Base-by-base conservation (phyloP, 1,140 invertebrate species). In the Tetraneura akinire region DNA sequence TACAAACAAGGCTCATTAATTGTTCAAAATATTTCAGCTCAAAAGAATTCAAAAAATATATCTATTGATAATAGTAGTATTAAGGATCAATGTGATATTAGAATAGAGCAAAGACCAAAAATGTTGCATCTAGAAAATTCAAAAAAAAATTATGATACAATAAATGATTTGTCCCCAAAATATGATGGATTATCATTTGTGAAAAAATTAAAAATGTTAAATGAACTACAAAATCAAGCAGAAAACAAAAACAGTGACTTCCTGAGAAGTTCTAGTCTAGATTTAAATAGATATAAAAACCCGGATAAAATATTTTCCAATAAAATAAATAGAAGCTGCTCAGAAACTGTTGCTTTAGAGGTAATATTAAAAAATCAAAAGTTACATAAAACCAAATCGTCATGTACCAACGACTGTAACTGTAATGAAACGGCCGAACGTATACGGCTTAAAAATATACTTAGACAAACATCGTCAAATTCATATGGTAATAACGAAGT, bases 101-200 rank as follows among this genome's bases (percentile, higher is more conserved):
- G 74, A 78, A 42, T 78, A 60, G 23, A n/a, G n/a, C 55, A 57
- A 18, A 62, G 74, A 16, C 55, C 74, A 47, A 62, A 60, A 60
- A n/a, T 62, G 21, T 49, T 78, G 32, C 32, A 62, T 47, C 42
- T 78, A 23, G 26, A 51, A 1, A 23, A 21, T 23, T 32, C 14
- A 13, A 78, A 62, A 45, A 84, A 82, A 81, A 64, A 76, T 85
- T 94, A 94, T 84, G 88, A 88, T 66, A 94, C 93, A 13, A 91
- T 95, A 6, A 93, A 94, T 83, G 93, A 95, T 84, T 85, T 95
- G 16, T 94, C 92, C n/a, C 93, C 93, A 0, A 93, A 95, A 84
- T 95, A 94, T 82, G 91, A 92, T 42, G 91, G 92, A n/a, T 84
- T 95, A 66, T 93, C 94, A 0, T 95, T 95, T 83, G 93, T 95